Percentiles rank a stretch among this genome's conserved stretches.
Conservation (phyloP, 2,797 vertebrate species). For the Sebastes umbrosus region DNA sequence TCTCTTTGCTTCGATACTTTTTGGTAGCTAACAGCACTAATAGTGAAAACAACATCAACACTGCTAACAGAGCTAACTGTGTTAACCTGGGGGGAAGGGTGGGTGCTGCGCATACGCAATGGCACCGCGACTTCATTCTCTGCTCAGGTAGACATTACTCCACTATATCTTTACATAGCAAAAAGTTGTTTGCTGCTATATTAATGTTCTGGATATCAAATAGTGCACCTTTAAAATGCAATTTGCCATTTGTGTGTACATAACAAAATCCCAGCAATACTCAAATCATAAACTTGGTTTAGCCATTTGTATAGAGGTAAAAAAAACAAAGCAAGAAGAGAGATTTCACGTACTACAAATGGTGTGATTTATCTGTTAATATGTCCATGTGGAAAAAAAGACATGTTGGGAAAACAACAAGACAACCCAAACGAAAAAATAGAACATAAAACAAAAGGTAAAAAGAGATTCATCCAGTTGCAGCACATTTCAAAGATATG, state of each 20-base stretch:
- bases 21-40: too few relatives aligned
- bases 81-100: too few relatives aligned
- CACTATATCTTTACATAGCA: not conserved
- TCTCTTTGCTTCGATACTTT: too few relatives aligned
- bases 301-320: not conserved
- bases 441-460: not conserved
- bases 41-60: too few relatives aligned
- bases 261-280: not conserved
- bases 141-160: not conserved
- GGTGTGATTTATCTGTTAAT: not conserved
- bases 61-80: too few relatives aligned
- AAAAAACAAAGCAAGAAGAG: not conserved
- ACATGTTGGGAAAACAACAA: not conserved
- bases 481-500: not conserved
- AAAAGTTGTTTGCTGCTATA: not conserved
- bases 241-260: not conserved
- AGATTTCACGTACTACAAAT: not conserved
- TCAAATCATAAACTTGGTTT: not conserved
- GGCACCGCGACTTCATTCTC: too few relatives aligned
- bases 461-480: not conserved
- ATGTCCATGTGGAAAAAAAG: not conserved
- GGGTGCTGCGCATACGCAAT: too few relatives aligned
- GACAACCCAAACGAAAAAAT: not conserved
- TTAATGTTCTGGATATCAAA: not conserved
- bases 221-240: not conserved